Evolutionary conservation across 2,113 vertebrate species (phyloP), one percentile per base, ranked within the genome.

Genomic region (Aegithalos caudatus): DNA sequence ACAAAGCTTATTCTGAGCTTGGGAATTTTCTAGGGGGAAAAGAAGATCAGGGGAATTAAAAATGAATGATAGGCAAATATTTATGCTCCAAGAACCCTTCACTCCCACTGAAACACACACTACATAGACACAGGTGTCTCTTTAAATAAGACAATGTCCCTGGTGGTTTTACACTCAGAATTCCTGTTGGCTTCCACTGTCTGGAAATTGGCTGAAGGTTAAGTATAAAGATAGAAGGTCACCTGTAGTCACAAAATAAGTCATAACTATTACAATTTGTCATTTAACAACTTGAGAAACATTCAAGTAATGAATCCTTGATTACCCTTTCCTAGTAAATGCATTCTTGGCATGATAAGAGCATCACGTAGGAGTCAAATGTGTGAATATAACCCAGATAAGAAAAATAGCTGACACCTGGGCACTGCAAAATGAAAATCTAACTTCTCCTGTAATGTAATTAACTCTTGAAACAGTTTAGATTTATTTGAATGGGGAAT

Each of bases 391-490:
- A 91, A 81, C 80, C 65, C 87, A 97, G 81, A 95, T 95, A 97
- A 96, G 86, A 86, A 80, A 97, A 93, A 82, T 38, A 62, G 71
- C 74, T 67, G 89, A 71, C 45, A 79, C 40, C 54, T 93, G 66
- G 71, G 87, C 77, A 61, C 64, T 58, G 67, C 67, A 50, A 93
- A 96, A 97, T 90, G 47, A 90, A 72, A 95, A 76, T 65, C 48
- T 93, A 71, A 62, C 83, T 77, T 97, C 87, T 90, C 37, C 70
- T 90, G 51, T 54, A 95, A 88, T 27, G 12, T 54, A 94, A 78
- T 97, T 97, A 97, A 94, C 95, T 97, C 77, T 94, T 92, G 90
- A 93, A 97, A 98, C 65, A 96, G 93, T 70, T 92, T n/a, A 37
- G 33, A 33, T 94, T 93, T 97, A 93, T 97, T 81, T 92, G 84